These are phyloP conservation scores for Sitodiplosis mosellana DNA, from an alignment of 1,140 invertebrate species.

Conservation along the genomic window DNA sequence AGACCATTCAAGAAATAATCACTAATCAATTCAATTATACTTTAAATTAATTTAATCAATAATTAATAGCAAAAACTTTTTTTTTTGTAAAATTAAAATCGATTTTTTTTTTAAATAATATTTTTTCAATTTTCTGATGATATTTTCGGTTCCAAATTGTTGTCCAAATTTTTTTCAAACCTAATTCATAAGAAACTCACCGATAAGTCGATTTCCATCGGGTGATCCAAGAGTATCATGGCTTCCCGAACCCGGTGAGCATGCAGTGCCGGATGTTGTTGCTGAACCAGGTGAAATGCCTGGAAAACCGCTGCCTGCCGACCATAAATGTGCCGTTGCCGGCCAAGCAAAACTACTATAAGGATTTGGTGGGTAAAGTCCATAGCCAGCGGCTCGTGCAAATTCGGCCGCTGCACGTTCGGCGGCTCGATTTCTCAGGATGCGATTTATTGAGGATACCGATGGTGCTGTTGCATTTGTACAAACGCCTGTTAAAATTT, in stretches of 20 bases:
- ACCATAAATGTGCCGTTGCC: slow-evolving; percentile 14
- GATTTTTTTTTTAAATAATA: too few relatives aligned
- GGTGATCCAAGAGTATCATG: slow-evolving; percentile 20
- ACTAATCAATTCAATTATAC: too few relatives aligned
- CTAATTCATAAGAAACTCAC: too few relatives aligned
- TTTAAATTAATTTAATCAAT: too few relatives aligned
- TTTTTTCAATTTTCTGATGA: too few relatives aligned
- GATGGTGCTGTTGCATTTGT: slow-evolving; percentile 80
- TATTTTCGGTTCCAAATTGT: too few relatives aligned
- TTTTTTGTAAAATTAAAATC: not conserved
- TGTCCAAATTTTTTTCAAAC: too few relatives aligned
- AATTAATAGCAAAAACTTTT: not conserved
- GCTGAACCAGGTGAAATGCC: slow-evolving; percentile 10
- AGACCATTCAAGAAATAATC: too few relatives aligned
- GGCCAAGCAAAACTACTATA: slow-evolving; percentile 38
- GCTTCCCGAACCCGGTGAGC: slow-evolving; percentile 18
- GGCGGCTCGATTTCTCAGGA: slow-evolving; percentile 73
- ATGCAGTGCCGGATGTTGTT: slow-evolving; percentile 13
- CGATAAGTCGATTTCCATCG: slow-evolving; percentile 21
- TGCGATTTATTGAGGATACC: slow-evolving; percentile 84
- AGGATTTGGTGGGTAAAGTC: slow-evolving; percentile 51
- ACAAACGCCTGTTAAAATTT: slow-evolving; percentile 45
- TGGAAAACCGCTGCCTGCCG: slow-evolving; percentile 8
- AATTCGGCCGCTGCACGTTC: slow-evolving; percentile 88
- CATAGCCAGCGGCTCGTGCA: slow-evolving; percentile 74